These are phyloP conservation scores for Indicator indicator DNA, from an alignment of 2,113 vertebrate species.

Conservation along the genomic window DNA sequence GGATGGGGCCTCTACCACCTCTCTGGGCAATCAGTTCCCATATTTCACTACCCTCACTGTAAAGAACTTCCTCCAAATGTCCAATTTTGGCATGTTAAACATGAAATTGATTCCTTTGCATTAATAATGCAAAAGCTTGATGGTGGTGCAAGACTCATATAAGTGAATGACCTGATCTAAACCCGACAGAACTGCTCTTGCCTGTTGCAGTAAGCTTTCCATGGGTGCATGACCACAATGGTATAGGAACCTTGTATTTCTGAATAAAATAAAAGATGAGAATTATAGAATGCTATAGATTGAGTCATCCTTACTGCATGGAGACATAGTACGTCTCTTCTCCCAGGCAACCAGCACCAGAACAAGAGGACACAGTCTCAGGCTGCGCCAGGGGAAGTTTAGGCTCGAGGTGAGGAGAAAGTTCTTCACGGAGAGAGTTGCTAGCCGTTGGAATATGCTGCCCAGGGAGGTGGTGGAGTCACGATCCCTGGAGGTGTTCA, in stretches of 20 bases:
- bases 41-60: no score
- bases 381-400: no score
- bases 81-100: background rate
- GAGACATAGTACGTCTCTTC: background rate
- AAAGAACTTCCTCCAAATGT: no score
- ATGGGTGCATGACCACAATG: accelerated
- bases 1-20: no score
- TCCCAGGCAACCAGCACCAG: no score
- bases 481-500: no score
- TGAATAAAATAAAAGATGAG: background rate
- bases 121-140: background rate
- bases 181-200: background rate
- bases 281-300: background rate
- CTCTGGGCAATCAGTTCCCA: no score
- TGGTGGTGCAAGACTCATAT: background rate
- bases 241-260: background rate
- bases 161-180: background rate
- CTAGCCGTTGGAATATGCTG: no score
- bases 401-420: no score
- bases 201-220: background rate
- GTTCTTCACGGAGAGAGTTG: no score
- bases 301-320: background rate
- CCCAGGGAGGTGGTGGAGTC: no score
- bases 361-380: no score
- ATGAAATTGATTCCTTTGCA: background rate